Base-by-base conservation (phyloP, 2,113 vertebrate species). In the Halcyon senegalensis region DNA sequence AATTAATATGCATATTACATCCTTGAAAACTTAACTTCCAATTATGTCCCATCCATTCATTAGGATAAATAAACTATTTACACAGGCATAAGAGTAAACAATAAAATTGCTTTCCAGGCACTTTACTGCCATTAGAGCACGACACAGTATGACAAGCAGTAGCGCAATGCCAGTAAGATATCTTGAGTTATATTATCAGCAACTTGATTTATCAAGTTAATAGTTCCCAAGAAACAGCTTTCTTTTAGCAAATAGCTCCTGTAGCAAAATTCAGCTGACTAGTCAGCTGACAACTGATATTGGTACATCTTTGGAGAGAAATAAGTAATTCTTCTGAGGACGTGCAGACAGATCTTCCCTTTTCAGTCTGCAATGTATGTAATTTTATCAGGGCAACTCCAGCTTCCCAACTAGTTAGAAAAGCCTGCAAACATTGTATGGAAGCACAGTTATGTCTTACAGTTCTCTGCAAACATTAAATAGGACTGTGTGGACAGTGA, bases 61-160 rank as follows among this genome's bases (percentile, higher is more conserved):
- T 95, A 95, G 50, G 58, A 46, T 73, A 91, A 96, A 91, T 91
- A 87, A 83, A 72, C 87, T 93, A 89, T 94, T 96, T 87, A 89
- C 50, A 73, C 50, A 87, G 69, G 23, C 41, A 7, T 37, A 60
- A 90, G 37, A 91, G 20, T 68, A 89, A 94, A 94, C 66, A 92
- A 92, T 62, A 85, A 76, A 96, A 92, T 70, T 58, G 59, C 62
- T 79, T 92, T 92, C 35, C 70, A 92, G 84, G 66, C 84, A 62
- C 73, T 96, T 95, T 8, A 44, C 33, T 82, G 56, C 70, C 74
- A 73, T 76, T 92, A 91, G 50, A 67, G 63, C 37, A 58, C 1
- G 3, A 41, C 24, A 6, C 41, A 43, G 33, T 16, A n/a, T 7
- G 60, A 62, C 63, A 84, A 84, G 50, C 59, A 70, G 73, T 28